Conservation (phyloP, 1,140 invertebrate genomes). For the Atta texana region DNA sequence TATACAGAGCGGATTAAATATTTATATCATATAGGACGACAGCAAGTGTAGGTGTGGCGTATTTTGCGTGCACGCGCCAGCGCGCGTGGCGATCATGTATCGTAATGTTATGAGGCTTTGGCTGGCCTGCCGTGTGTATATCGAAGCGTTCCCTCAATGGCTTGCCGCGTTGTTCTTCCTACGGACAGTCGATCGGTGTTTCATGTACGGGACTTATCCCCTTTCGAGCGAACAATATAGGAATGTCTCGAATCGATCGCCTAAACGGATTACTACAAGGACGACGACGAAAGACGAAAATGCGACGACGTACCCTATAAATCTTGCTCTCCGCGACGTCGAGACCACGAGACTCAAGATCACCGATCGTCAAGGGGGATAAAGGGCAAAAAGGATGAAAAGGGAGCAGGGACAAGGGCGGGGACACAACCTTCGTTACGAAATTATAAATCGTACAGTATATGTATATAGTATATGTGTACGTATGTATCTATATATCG, state of each 20-base stretch:
- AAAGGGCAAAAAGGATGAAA: not conserved
- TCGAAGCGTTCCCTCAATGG: slow-evolving; percentile 55
- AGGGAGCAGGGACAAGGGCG: not conserved
- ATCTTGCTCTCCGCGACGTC: slow-evolving; percentile 75
- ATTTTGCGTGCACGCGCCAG: slow-evolving; percentile 62
- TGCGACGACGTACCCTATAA: slow-evolving; percentile 56
- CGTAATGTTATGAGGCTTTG: slow-evolving; percentile 6
- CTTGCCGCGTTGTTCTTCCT: slow-evolving; percentile 70
- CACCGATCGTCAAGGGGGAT: slow-evolving; percentile 59
- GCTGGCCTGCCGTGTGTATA: slow-evolving; percentile 51
- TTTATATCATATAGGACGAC: slow-evolving; percentile 74
- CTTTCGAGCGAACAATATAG: slow-evolving; percentile 14
- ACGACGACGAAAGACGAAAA: slow-evolving; percentile 60
- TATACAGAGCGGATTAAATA: slow-evolving; percentile 77
- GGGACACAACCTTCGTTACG: slow-evolving; percentile 85
- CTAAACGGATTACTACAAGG: slow-evolving; percentile 28
- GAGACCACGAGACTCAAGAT: slow-evolving; percentile 75
- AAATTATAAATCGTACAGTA: slow-evolving; percentile 81
- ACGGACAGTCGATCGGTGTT: slow-evolving; percentile 70
- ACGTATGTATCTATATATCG: slow-evolving; percentile 74
- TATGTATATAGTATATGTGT: slow-evolving; percentile 70
- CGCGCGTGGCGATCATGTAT: slow-evolving; percentile 63
- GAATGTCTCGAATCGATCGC: slow-evolving; percentile 20
- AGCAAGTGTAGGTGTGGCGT: slow-evolving; percentile 64
- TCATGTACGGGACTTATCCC: slow-evolving; percentile 12